Conservation (phyloP, 2,888 invertebrate species). For the Bugulina stolonifera region DNA sequence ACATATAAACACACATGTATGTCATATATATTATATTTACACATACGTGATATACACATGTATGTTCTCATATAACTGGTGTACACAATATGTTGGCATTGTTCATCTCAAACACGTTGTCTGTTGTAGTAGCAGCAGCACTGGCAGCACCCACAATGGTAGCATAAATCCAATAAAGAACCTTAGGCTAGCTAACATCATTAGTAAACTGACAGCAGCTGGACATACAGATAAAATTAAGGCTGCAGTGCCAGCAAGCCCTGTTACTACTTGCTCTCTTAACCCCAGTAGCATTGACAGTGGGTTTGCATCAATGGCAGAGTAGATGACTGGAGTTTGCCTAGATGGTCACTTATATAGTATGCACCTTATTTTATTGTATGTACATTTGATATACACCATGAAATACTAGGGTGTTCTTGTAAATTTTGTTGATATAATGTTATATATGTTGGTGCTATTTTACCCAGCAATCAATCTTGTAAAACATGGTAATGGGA, state of each 20-base stretch:
- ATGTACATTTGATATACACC: no score
- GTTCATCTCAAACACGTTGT: no score
- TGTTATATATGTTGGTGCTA: neutral
- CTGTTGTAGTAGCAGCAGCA: neutral
- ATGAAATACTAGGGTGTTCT: no score
- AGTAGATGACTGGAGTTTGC: slow-evolving; percentile 3
- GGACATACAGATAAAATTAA: neutral
- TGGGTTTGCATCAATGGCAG: slow-evolving; percentile 10
- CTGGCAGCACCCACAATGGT: neutral
- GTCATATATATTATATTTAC: neutral
- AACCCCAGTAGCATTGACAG: slow-evolving; percentile 21
- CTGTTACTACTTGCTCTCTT: neutral
- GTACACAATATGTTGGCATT: no score
- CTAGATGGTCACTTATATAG: no score
- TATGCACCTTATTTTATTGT: no score
- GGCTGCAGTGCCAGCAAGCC: neutral
- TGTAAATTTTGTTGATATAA: neutral
- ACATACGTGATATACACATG: neutral
- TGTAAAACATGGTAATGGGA: no score
- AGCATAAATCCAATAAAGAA: slow-evolving; percentile 14
- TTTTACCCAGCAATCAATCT: neutral
- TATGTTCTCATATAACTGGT: neutral
- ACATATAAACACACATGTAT: no score
- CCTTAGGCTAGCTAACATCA: neutral
- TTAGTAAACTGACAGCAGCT: neutral